Base-by-base conservation (phyloP, 2,113 vertebrate genomes). In the Bujurquina vittata region DNA sequence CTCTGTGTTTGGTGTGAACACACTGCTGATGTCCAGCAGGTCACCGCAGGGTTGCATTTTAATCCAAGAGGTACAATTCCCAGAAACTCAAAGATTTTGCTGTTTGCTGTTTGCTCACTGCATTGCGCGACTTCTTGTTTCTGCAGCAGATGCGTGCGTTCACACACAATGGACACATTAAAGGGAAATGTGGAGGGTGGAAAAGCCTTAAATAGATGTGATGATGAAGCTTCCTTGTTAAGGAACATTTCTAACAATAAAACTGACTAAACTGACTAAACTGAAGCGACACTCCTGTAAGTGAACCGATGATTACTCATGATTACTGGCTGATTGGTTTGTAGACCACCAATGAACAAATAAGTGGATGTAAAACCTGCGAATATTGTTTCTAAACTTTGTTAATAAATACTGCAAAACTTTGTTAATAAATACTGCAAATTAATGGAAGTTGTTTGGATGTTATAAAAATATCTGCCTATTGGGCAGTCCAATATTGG, bases 341-440 rank as follows among this genome's bases (percentile, higher is more conserved):
- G 17, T 72, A 8, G 29, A 29, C 17, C 65, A 0, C 49, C 0
- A 29, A 69, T 0, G 5, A 49, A 0, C 65, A 29, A 72, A 52
- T 12, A 18, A 0, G 1, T 72, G 46, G 17, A 14, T 72, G 65
- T 72, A 4, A 56, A 56, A 56, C 20, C 20, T 4, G 54, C 54
- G 10, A 22, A 22, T 10, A n/a, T 10, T 20, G 7, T n/a, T 52
- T 31, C 65, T 52, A 31, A 72, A 20, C 3, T 31, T 17, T 37
- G 33, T 72, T 46, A 72, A 52, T 72, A 72, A 72, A 72, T 31
- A 72, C 46, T 69, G 43, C 46, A 15, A 43, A 31, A 20, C 3
- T 31, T 17, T 37, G 33, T 72, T 46, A 72, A 52, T 72, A 72
- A 72, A 72, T 31, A 72, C 46, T 69, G 43, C 46, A 15, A 43